Conservation (phyloP, 2,888 invertebrate genomes). For the Rhamnusium bicolor region DNA sequence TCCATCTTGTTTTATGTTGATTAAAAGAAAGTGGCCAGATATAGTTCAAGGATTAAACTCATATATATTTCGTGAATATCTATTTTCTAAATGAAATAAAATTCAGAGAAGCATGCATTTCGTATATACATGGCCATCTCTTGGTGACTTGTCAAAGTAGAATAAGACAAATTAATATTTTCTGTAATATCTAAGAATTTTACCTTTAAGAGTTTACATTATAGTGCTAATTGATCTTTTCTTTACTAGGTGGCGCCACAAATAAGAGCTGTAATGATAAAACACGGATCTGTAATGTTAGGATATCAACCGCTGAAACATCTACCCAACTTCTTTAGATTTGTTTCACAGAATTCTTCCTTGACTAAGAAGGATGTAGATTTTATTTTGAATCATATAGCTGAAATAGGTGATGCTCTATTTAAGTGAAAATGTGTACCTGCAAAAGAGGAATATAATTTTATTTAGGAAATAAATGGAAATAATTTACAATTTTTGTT, state of each 20-base stretch:
- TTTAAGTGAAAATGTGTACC: conserved; percentile 37
- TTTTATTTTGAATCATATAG: conserved; percentile 77
- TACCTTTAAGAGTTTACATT: background rate
- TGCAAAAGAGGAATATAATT: no score
- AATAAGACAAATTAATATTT: background rate
- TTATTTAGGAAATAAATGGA: background rate
- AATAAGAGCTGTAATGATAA: conserved; percentile 79
- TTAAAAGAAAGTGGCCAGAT: no score
- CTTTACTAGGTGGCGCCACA: conserved; percentile 76
- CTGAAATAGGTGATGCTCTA: conserved; percentile 71
- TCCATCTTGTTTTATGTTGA: no score
- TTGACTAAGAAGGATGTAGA: conserved; percentile 74
- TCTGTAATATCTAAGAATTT: background rate
- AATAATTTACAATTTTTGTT: background rate
- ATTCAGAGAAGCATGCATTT: no score
- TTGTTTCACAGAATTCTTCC: conserved; percentile 78
- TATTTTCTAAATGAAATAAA: no score
- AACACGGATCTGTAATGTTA: conserved; percentile 78
- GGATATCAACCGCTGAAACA: conserved; percentile 78
- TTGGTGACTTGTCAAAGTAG: background rate
- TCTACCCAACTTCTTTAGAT: conserved; percentile 79
- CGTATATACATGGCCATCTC: background rate
- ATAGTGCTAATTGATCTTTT: conserved; percentile 24
- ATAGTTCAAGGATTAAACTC: no score
- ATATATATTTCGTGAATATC: no score